Conservation (phyloP, 2,797 vertebrate species). For the Pempheris klunzingeri region DNA sequence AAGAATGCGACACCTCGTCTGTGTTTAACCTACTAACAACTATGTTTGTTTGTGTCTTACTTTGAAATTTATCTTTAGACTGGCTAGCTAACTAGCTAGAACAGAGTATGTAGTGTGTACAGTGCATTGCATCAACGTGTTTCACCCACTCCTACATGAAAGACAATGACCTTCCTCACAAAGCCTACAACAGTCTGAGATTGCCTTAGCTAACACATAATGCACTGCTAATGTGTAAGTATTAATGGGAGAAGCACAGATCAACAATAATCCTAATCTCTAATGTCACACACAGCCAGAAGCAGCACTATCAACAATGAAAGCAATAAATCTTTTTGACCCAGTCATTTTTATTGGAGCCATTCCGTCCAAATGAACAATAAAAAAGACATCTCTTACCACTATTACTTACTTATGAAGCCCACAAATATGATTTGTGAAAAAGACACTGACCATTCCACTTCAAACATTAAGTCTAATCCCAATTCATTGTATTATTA, state of each 20-base stretch:
- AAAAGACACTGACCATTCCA: not conserved
- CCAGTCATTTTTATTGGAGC: not conserved
- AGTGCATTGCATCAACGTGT: not conserved
- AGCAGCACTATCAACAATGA: not conserved
- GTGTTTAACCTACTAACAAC: not conserved
- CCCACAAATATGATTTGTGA: not conserved
- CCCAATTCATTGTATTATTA: not conserved
- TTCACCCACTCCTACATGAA: not conserved
- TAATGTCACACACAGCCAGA: constrained; percentile 4
- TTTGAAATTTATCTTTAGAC: constrained; percentile 9
- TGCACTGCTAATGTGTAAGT: not conserved
- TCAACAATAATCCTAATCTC: constrained; percentile 14
- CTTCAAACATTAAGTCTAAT: not conserved
- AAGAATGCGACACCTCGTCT: not conserved
- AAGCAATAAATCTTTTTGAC: constrained; percentile 17
- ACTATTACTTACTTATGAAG: not conserved
- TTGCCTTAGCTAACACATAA: not conserved
- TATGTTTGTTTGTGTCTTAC: not conserved
- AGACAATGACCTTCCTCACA: not conserved
- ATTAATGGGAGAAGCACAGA: constrained; percentile 11
- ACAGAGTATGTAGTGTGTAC: not conserved
- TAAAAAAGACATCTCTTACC: not conserved
- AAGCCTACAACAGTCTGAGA: not conserved
- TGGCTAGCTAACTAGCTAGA: not conserved
- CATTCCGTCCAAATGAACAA: not conserved